These are phyloP conservation scores for Eulithis prunata DNA, from an alignment of 2,888 invertebrate species.

Conservation along the genomic window DNA sequence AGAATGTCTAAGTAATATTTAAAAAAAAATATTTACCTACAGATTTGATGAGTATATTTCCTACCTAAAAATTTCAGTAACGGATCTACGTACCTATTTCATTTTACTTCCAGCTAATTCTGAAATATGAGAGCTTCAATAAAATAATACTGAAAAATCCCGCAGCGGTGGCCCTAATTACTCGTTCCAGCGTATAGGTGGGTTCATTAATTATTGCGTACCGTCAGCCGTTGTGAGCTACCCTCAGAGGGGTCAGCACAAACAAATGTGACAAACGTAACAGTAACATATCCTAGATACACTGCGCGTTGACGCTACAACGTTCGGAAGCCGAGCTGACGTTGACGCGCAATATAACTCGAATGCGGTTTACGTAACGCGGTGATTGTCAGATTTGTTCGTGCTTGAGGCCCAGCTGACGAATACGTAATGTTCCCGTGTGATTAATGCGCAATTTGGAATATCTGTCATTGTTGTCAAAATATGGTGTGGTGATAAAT, in stretches of 20 bases:
- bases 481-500: slow-evolving; percentile 43
- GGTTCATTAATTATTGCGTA: slow-evolving; percentile 67
- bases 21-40: no score
- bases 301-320: no score
- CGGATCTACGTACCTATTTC: no score
- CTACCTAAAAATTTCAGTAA: no score
- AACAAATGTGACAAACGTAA: no score
- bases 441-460: slow-evolving; percentile 66
- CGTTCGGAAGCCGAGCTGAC: no score
- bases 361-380: no score
- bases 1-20: no score
- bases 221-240: slow-evolving; percentile 45
- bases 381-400: no score
- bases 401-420: slow-evolving; percentile 46
- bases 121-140: slow-evolving; percentile 20
- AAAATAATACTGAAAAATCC: slow-evolving; percentile 36
- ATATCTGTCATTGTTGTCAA: slow-evolving; percentile 61
- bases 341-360: no score
- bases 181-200: slow-evolving; percentile 47
- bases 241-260: slow-evolving; percentile 33
- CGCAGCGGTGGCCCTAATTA: slow-evolving; percentile 50
- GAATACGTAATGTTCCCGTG: slow-evolving; percentile 63
- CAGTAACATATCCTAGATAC: no score
- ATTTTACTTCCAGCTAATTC: neutral
- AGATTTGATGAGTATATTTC: no score